Evolutionary conservation across 2,797 vertebrate species (phyloP), one percentile per base, ranked within the genome.

Genomic region (Kryptolebias ocellatus): DNA sequence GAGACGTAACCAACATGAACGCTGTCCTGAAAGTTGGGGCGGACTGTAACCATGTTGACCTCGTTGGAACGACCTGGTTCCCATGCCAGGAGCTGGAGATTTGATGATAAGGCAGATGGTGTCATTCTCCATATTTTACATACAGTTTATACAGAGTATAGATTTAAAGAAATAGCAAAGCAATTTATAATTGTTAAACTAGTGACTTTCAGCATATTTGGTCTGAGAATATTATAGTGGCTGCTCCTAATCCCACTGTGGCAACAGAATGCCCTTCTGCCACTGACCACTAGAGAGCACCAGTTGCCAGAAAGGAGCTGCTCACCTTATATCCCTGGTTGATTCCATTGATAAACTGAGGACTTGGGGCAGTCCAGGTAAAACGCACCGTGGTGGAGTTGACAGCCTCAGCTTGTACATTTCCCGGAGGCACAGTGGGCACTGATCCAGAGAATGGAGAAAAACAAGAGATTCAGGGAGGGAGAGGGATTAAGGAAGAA

Each of bases 251-350:
- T 55, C 31, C 53, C n/a, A 58, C 54, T 51, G 31, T 53, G 42
- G 53, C 28, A 46, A 67, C n/a, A 14, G 17, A 44, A 39, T 72
- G 68, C 54, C 67, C 52, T 59, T 83, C 75, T 72, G 12, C 46
- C 74, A 79, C 77, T 65, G 63, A 68, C 84, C 92, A 91, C 89
- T 87, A 92, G 91, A 90, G 90, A 27, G 90, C 90, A 90, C 74
- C 61, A 68, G 72, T 74, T 64, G 60, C 76, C 86, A 87, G 74
- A 76, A 58, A 29, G 80, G 83, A 60, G 67, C 51, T 1, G 45
- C 82, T 87, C 91, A 99, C 98, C 96, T 99, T 99, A 87, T 99
- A 99, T 60, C 98, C 98, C 86, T 99, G 97, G 92, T 99, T 99
- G 93, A 99, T 98, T 76, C 98, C 98, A 0, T 99, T 99, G 93